These are phyloP conservation scores for Mycetomoellerius zeteki DNA, from an alignment of 1,140 invertebrate genomes.

Conservation along the genomic window DNA sequence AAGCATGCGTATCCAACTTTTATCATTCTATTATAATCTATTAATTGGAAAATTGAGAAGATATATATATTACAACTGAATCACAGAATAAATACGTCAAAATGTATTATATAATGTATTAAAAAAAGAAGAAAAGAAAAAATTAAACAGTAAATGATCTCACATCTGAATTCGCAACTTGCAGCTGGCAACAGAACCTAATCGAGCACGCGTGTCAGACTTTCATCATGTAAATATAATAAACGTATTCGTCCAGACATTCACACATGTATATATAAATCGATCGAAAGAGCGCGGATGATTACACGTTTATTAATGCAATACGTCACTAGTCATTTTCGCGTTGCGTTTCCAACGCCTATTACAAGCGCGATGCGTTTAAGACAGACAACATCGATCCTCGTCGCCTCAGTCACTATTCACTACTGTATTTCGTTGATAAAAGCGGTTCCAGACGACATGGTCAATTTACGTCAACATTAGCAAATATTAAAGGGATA, in stretches of 20 bases:
- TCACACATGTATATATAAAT: not conserved
- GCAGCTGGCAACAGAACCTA: not conserved
- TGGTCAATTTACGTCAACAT: too few species aligned
- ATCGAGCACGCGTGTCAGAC: not conserved
- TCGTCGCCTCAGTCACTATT: not conserved
- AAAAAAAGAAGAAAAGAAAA: not conserved
- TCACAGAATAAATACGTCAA: not conserved
- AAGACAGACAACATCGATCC: not conserved
- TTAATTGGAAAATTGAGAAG: not conserved
- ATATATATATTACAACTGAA: not conserved
- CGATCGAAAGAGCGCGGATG: not conserved
- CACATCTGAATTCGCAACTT: not conserved
- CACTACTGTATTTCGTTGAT: not conserved
- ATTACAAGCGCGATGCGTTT: not conserved
- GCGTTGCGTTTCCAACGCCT: not conserved
- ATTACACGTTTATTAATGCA: conserved; percentile 11
- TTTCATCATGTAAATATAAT: conserved; percentile 9
- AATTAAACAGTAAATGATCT: not conserved
- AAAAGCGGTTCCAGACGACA: too few species aligned
- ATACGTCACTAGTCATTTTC: not conserved
- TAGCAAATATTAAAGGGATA: too few species aligned
- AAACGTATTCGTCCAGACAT: not conserved
- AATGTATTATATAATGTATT: not conserved
- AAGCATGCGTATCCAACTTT: not conserved
- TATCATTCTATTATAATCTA: conserved; percentile 5